Evolutionary conservation across 2,113 vertebrate genomes (phyloP), one percentile per base, ranked within the genome.

Genomic region (Malurus alboscapulatus): DNA sequence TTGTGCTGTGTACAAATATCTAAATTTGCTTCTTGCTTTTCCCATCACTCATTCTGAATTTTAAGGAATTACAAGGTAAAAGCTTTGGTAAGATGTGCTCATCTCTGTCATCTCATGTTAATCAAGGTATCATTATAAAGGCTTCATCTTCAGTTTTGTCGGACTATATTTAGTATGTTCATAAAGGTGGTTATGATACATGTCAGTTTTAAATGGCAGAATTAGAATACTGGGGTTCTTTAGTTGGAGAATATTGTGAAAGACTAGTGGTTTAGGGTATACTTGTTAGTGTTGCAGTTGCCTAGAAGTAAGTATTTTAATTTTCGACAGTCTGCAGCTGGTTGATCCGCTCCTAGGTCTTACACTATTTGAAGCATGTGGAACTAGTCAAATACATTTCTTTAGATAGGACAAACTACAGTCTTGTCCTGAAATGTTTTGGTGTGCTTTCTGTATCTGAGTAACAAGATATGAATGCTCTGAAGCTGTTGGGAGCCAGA

Each of bases 41-140:
- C 18, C 40, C 7, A 72, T 85, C 1, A 9, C 48, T 87, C 45
- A 47, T 69, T 20, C 36, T 76, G 51, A 87, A 85, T 69, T 57
- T 42, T 61, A 68, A 87, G 20, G 69, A 81, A 47, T 88, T 78
- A 38, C 16, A 81, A 57, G 25, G 48, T 87, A 61, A 76, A 85
- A 82, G 10, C 50, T 83, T 93, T 55, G 74, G 25, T 76, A 80
- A 83, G 24, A 63, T 40, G 13, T 90, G 26, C 50, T 92, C 47
- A 8, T 86, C 45, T 82, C 59, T 92, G 80, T 88, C 61, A 84
- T 78, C 66, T 93, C 65, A 27, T 0, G 16, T 92, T 93, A 88
- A 74, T 92, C 55, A 77, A 85, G 26, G 24, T 90, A 21, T 74
- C 83, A 95, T 81, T 84, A 34, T 59, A 84, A 93, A 88, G 65